A percentile compares a stretch with the other conserved stretches of the same genome.
Evolutionary conservation across 1,140 invertebrate genomes (phyloP).

Genomic region (Ephestia elutella): DNA sequence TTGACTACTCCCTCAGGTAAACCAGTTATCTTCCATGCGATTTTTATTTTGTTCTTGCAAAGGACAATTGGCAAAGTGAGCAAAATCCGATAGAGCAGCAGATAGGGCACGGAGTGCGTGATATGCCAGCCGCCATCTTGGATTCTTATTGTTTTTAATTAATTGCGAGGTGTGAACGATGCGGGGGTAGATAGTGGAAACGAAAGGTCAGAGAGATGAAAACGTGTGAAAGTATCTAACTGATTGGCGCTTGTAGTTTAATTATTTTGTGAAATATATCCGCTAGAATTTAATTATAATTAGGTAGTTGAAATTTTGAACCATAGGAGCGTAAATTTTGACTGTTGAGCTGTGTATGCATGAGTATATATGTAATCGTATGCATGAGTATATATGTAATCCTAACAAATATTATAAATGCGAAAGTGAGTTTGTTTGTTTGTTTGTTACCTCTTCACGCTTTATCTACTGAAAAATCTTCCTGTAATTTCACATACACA

Average conservation of each 20-base stretch:
- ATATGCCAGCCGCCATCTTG: constrained; percentile 36
- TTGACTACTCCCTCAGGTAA: too few species aligned
- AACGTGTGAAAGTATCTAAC: constrained; percentile 5
- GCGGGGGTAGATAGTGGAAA: constrained; percentile 1
- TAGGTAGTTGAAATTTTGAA: too few species aligned
- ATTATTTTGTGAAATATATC: constrained; percentile 9
- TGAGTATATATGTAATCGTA: too few species aligned
- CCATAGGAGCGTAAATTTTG: too few species aligned
- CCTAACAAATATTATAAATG: too few species aligned
- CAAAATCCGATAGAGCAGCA: background rate
- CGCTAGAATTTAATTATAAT: constrained; percentile 9
- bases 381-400: too few species aligned
- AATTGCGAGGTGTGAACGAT: constrained; percentile 18
- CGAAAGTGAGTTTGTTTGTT: too few species aligned
- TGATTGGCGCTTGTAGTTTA: background rate
- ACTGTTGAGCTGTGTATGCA: too few species aligned
- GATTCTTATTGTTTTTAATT: constrained; percentile 37
- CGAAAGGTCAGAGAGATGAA: background rate
- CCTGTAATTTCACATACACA: too few species aligned
- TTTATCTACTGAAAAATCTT: too few species aligned
- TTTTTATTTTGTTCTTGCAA: background rate
- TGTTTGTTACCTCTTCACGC: too few species aligned
- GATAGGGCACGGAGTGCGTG: constrained; percentile 32
- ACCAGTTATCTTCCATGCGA: too few species aligned
- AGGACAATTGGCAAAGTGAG: background rate